These are phyloP conservation scores for Trichogramma evanescens DNA, from an alignment of 2,888 invertebrate species.

Conservation along the genomic window DNA sequence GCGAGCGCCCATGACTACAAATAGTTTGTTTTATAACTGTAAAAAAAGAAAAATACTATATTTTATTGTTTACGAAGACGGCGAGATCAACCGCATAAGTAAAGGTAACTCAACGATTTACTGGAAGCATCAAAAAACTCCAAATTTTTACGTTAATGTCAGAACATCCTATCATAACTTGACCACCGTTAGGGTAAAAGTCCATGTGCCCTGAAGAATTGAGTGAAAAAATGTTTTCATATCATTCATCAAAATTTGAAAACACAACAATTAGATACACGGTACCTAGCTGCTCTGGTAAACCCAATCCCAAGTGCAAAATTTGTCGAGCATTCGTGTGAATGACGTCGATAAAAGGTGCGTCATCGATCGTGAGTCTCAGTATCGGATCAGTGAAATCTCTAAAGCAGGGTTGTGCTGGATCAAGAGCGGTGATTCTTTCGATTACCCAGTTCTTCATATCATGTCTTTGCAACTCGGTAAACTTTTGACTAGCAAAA, in stretches of 20 bases:
- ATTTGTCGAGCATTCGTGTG: conserved; percentile 57
- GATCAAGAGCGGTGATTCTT: conserved; percentile 54
- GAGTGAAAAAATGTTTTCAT: no score
- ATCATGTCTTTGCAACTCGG: conserved; percentile 36
- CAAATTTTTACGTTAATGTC: background rate
- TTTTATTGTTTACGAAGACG: no score
- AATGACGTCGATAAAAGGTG: conserved; percentile 57
- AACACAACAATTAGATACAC: no score
- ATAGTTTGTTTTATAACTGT: conserved; percentile 40
- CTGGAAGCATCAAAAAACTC: background rate
- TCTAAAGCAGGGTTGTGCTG: conserved; percentile 59
- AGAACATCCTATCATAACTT: conserved; percentile 59
- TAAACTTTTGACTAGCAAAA: conserved; percentile 51
- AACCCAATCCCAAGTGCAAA: conserved; percentile 54
- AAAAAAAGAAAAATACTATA: background rate
- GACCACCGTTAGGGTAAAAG: conserved; percentile 65
- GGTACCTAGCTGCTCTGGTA: conserved; percentile 54
- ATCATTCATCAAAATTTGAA: no score
- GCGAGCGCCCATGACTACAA: conserved; percentile 59
- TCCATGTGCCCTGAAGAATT: conserved; percentile 48
- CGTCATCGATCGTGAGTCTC: conserved; percentile 53
- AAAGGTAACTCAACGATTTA: background rate
- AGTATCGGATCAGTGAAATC: conserved; percentile 44
- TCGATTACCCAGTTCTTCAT: conserved; percentile 29
- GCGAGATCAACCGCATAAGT: no score